These are phyloP conservation scores for Premnoplex brunnescens DNA, from an alignment of 2,797 vertebrate genomes.

Conservation along the genomic window DNA sequence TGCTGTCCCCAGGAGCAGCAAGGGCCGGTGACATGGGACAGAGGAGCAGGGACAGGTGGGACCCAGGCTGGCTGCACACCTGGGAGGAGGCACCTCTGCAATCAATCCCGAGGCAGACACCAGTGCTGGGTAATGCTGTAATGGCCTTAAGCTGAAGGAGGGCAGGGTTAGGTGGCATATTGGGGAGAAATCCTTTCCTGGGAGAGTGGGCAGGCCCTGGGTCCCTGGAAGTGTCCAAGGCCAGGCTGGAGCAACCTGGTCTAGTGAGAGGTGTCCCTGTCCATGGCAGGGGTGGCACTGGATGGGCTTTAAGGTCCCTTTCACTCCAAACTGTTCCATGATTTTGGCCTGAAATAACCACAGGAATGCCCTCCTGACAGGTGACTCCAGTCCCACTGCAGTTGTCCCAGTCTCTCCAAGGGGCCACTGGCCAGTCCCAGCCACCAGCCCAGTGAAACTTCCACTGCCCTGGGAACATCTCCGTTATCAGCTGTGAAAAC, in stretches of 20 bases:
- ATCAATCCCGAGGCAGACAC: not conserved
- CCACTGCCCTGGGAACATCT: not conserved
- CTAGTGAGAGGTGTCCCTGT: not conserved
- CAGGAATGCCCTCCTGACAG: rapidly evolving
- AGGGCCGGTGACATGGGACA: not conserved
- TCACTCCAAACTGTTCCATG: not conserved
- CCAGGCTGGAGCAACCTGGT: not conserved
- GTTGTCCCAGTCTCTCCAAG: not conserved
- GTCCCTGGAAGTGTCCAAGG: not conserved
- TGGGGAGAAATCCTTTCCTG: rapidly evolving
- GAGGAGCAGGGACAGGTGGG: not conserved
- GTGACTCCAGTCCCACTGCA: not conserved
- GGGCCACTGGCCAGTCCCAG: not conserved
- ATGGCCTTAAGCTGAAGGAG: not conserved
- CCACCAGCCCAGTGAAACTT: rapidly evolving
- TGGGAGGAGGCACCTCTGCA: not conserved
- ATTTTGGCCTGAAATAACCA: not conserved
- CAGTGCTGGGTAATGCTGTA: not conserved
- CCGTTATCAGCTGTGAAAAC: not conserved
- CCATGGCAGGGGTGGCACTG: not conserved
- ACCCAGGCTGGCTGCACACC: not conserved
- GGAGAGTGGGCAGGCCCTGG: not conserved
- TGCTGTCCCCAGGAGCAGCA: not conserved
- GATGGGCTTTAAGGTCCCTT: rapidly evolving
- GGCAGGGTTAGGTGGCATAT: rapidly evolving